Conservation (phyloP, 2,113 vertebrate species). For the Lamprotornis superbus region DNA sequence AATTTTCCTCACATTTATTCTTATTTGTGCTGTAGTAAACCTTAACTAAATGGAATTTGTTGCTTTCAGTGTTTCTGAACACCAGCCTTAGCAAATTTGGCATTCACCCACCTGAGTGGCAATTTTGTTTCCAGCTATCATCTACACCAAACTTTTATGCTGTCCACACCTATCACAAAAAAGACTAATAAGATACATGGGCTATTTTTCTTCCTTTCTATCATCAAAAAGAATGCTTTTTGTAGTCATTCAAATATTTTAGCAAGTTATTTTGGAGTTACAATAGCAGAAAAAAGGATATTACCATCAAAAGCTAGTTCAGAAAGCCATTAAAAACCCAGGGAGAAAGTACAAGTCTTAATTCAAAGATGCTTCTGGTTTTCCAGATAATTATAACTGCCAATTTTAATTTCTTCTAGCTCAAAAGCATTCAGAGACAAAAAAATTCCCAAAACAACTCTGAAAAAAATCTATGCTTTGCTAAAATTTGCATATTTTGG, state of each 20-base stretch:
- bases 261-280: neutral
- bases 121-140: neutral
- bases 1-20: neutral
- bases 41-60: neutral
- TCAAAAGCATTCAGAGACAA: neutral
- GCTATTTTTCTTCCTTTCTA: neutral
- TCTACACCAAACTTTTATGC: neutral
- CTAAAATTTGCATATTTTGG: neutral
- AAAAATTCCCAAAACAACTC: neutral
- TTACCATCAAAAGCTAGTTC: neutral
- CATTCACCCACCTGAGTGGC: neutral
- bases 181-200: neutral
- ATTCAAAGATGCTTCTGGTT: neutral
- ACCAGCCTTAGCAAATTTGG: neutral
- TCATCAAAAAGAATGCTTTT: fast-evolving
- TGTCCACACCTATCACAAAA: neutral
- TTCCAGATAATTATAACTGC: neutral
- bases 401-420: neutral
- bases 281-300: neutral
- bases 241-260: neutral
- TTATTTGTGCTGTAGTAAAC: neutral
- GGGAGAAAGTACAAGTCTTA: neutral
- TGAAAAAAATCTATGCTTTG: neutral
- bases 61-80: neutral
- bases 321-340: neutral